Base-by-base conservation (phyloP, 2,888 invertebrate species). In the Cinara cedri region DNA sequence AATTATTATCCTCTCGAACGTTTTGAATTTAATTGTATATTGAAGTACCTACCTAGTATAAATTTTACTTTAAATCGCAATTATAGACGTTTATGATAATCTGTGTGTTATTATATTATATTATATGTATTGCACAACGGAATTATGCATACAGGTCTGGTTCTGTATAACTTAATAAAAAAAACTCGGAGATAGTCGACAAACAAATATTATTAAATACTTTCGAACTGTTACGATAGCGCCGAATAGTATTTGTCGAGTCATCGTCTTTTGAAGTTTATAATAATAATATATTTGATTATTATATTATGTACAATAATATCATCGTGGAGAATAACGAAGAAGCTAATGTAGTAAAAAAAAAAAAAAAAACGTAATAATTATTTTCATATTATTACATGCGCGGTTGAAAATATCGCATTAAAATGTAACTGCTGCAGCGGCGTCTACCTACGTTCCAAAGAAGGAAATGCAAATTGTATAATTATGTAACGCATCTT, bases 201-300 rank as follows among this genome's bases (percentile, higher is more conserved):
- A 14, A n/a, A n/a, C n/a, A 72, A n/a, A 55, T 57, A 24, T 34
- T 34, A 34, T 60, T 72, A n/a, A 72, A n/a, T 60, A 72, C 57
- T 72, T 60, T 60, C 72, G 13, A 72, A 46, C 14, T 57, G 46
- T 57, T 72, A 46, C n/a, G 46, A 57, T 72, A 46, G n/a, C 11
- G n/a, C n/a, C n/a, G 3, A 16, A 42, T 34, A 34, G 34, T 34
- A 51, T 74, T 51, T 26, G 34, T 16, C 49, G 49, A 72, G 62
- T 74, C 49, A 63, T 57, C 34, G 34, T 34, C 6, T 3, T 34
- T 34, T 34, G 34, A n/a, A n/a, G 34, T 34, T 34, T 34, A 6
- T 34, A 34, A 34, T 34, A 34, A 34, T 34, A 34, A n/a, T n/a
- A n/a, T n/a, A n/a, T n/a, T n/a, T n/a, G n/a, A n/a, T n/a, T n/a